Percentiles rank a stretch among this genome's conserved stretches.
Conservation (phyloP, 92 coral and sea anemone genomes). For the Bergia puertoricense region DNA sequence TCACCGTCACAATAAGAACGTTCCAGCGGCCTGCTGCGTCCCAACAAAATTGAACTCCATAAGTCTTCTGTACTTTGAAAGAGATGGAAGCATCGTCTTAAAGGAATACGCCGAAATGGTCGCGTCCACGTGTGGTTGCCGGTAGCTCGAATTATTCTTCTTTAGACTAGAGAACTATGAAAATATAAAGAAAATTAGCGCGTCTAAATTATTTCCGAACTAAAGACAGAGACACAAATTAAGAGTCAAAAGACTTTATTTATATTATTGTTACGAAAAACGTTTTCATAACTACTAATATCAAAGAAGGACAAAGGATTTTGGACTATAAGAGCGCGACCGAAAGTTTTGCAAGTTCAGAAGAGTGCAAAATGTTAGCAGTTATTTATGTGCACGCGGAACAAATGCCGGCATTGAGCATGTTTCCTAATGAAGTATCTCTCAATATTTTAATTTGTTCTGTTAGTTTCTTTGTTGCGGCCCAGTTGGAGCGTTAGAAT, state of each 20-base stretch:
- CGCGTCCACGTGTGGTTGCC: constrained; percentile 92
- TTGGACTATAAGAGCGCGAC: neutral
- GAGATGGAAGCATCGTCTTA: constrained; percentile 81
- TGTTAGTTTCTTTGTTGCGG: constrained; percentile 19
- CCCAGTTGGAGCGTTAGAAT: constrained; percentile 17
- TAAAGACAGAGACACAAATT: constrained; percentile 46
- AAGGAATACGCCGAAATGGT: constrained; percentile 87
- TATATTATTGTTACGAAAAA: constrained; percentile 53
- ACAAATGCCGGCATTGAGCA: constrained; percentile 13
- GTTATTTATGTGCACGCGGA: constrained; percentile 22
- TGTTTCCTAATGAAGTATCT: constrained; percentile 3
- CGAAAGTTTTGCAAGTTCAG: constrained; percentile 4
- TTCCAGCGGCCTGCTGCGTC: constrained; percentile 97
- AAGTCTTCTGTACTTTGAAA: constrained; percentile 82
- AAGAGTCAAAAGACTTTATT: constrained; percentile 71
- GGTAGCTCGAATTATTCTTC: constrained; percentile 50
- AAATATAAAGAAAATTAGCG: constrained; percentile 30
- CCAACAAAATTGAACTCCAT: constrained; percentile 91
- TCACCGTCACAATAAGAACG: constrained; percentile 72
- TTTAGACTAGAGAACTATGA: constrained; percentile 11
- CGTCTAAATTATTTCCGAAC: constrained; percentile 38
- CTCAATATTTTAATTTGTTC: constrained; percentile 10
- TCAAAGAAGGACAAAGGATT: constrained; percentile 18
- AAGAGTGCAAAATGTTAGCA: neutral
- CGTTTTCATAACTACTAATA: constrained; percentile 7